Evolutionary conservation across 2,888 invertebrate species (phyloP).

Genomic region (Zygogramma bicolorata): DNA sequence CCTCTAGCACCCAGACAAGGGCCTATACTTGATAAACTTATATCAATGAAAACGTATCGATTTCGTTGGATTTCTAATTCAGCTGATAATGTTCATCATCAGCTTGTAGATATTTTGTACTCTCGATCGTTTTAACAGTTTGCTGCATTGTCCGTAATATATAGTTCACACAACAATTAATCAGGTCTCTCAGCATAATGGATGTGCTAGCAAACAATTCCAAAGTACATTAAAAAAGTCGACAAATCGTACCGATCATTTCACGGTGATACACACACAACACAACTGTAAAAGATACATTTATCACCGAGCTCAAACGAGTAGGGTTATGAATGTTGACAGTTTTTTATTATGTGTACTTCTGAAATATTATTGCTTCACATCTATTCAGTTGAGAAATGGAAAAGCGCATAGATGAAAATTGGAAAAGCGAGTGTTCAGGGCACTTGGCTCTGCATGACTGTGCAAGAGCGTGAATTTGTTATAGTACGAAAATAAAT

Average conservation of each 20-base stretch:
- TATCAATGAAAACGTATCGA: too few relatives aligned
- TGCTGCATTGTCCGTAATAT: too few relatives aligned
- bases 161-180: conserved; percentile 4
- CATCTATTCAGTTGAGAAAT: conserved; percentile 18
- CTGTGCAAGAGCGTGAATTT: neutral
- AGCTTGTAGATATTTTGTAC: too few relatives aligned
- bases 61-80: too few relatives aligned
- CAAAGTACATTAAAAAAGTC: conserved; percentile 36
- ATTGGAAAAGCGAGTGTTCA: neutral
- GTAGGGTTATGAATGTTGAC: conserved; percentile 35
- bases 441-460: neutral
- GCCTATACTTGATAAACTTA: too few relatives aligned
- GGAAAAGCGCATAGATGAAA: conserved; percentile 9
- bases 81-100: too few relatives aligned
- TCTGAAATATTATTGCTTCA: conserved; percentile 22
- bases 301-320: conserved; percentile 3
- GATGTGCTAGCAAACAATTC: conserved; percentile 33
- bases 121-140: too few relatives aligned
- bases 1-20: too few relatives aligned
- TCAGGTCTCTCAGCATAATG: conserved; percentile 22
- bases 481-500: neutral
- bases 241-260: conserved; percentile 30
- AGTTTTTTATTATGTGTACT: conserved; percentile 33
- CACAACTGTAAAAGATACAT: conserved; percentile 5
- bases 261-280: neutral